Percentiles rank a stretch among this genome's conserved stretches.
Evolutionary conservation across 2,888 invertebrate species (phyloP).

Genomic region (Megaustenia siamemsis): DNA sequence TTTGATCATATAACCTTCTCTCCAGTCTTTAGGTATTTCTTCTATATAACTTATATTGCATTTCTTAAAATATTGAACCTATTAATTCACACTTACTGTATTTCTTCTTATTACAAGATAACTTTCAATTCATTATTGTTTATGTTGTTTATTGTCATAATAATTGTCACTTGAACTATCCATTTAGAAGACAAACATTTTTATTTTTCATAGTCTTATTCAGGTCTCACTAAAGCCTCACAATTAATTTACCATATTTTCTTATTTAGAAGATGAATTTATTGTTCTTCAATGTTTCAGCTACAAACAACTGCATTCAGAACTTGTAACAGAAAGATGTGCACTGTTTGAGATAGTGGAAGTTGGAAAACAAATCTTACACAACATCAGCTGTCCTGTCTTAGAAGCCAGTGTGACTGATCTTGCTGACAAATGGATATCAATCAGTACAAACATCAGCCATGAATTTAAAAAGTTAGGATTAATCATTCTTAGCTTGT

Average conservation of each 20-base stretch:
- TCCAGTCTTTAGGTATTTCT: no score
- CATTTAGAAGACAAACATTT: no score
- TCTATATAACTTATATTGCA: no score
- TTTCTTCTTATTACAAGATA: no score
- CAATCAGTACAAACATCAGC: constrained; percentile 69
- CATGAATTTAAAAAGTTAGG: constrained; percentile 74
- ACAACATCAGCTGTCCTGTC: constrained; percentile 72
- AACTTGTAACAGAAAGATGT: constrained; percentile 72
- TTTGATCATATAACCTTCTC: no score
- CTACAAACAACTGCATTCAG: constrained; percentile 70
- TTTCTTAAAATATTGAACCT: no score
- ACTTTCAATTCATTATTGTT: no score
- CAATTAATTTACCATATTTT: not conserved
- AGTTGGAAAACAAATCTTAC: constrained; percentile 75
- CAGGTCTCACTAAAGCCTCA: no score
- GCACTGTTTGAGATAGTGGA: constrained; percentile 75
- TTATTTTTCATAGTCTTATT: no score
- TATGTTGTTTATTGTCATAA: no score
- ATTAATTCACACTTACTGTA: no score
- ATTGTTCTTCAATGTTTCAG: constrained; percentile 36
- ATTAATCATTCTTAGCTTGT: not conserved
- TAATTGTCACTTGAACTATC: no score
- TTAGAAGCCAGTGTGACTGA: constrained; percentile 73
- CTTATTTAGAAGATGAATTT: not conserved
- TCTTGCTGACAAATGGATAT: constrained; percentile 76